phyloP scores from a whole-genome alignment of 2,797 vertebrate genomes.

The Mastacembelus armatus region DNA sequence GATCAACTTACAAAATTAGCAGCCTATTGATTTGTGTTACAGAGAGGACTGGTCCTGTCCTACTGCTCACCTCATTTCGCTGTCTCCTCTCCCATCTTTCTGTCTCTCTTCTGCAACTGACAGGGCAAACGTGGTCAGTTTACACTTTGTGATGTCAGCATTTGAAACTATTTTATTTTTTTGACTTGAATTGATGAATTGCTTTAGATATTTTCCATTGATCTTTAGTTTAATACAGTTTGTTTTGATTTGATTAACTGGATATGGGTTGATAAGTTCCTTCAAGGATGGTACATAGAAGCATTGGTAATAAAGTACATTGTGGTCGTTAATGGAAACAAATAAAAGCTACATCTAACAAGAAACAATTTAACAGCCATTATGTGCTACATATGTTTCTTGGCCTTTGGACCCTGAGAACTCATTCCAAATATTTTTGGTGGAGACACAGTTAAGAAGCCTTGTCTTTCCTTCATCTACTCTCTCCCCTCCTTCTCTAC shows the following conservation, averaged over 20 bases:
- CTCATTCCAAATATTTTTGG: constrained; percentile 41
- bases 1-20: no score
- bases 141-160: constrained; percentile 45
- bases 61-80: constrained; percentile 14
- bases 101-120: constrained; percentile 40
- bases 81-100: constrained; percentile 45
- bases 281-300: constrained; percentile 38
- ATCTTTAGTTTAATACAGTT: constrained; percentile 37
- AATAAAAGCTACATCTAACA: constrained; percentile 69
- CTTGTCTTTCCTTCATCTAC: constrained; percentile 6
- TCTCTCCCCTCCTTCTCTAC: neutral
- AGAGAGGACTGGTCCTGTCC: no score
- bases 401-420: constrained; percentile 57
- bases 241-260: constrained; percentile 47
- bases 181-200: constrained; percentile 41
- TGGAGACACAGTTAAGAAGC: constrained; percentile 41
- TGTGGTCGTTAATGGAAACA: constrained; percentile 66
- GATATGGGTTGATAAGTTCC: constrained; percentile 49
- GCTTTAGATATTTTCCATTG: constrained; percentile 40
- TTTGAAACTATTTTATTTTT: constrained; percentile 19
- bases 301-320: constrained; percentile 59
- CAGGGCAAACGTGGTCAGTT: constrained; percentile 53
- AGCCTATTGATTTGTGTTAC: no score
- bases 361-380: constrained; percentile 66
- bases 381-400: constrained; percentile 49